These are phyloP conservation scores for Agrotis clavis DNA, from an alignment of 2,888 invertebrate species.

Conservation along the genomic window DNA sequence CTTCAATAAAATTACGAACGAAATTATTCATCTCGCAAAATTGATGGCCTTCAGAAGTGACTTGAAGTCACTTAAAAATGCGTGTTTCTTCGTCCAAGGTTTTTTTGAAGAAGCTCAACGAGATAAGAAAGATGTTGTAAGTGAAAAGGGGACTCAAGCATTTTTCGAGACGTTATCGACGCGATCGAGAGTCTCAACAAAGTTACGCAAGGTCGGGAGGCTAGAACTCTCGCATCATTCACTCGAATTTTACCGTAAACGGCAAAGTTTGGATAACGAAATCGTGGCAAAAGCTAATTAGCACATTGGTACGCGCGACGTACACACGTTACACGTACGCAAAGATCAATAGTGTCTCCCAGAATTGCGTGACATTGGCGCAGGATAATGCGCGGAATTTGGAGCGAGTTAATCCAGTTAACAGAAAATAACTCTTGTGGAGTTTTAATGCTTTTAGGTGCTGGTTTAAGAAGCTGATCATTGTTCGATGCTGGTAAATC, in stretches of 20 bases:
- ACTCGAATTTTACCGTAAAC: conserved; percentile 8
- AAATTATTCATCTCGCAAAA: conserved; percentile 14
- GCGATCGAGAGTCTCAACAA: conserved; percentile 27
- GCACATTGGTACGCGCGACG: conserved; percentile 18
- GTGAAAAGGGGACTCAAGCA: conserved; percentile 33
- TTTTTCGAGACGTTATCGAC: conserved; percentile 33
- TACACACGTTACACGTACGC: conserved; percentile 18
- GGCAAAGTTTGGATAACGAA: neutral
- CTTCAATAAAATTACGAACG: neutral
- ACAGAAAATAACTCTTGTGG: neutral
- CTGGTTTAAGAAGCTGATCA: too few relatives aligned
- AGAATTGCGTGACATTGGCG: conserved; percentile 38
- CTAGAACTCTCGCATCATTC: neutral
- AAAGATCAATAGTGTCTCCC: conserved; percentile 46
- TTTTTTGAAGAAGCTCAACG: conserved; percentile 25
- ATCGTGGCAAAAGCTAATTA: conserved; percentile 38
- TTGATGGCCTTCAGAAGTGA: conserved; percentile 3
- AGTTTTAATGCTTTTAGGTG: neutral
- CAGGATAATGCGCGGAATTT: conserved; percentile 7
- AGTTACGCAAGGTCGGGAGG: conserved; percentile 20
- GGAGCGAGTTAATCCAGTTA: neutral
- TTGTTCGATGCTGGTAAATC: neutral
- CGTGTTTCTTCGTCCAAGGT: conserved; percentile 22
- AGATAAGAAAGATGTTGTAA: conserved; percentile 33
- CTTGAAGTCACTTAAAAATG: conserved; percentile 34